Evolutionary conservation across 2,113 vertebrate genomes (phyloP).

Genomic region (Theristicus caerulescens): DNA sequence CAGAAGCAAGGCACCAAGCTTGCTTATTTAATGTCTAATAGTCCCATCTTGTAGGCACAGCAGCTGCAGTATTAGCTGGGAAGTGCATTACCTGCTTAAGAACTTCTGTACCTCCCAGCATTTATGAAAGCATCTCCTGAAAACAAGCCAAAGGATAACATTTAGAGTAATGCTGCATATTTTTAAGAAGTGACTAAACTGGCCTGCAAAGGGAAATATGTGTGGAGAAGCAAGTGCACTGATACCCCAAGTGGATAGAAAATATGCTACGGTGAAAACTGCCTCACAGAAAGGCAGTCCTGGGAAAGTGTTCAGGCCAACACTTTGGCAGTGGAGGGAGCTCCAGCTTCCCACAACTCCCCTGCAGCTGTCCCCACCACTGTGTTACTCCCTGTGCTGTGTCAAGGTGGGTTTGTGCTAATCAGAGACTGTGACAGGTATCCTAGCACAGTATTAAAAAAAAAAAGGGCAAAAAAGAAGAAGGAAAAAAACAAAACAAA

Average conservation of each 20-base stretch:
- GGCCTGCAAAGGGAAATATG: background rate
- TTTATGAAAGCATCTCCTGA: background rate
- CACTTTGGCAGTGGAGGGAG: background rate
- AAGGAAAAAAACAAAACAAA: background rate
- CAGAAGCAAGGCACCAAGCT: background rate
- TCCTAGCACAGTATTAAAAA: background rate
- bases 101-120: background rate
- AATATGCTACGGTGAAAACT: rapidly evolving
- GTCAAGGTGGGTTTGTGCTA: background rate
- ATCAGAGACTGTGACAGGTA: background rate
- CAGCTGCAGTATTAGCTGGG: background rate
- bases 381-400: background rate
- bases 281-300: background rate
- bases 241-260: background rate
- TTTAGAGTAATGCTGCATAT: background rate
- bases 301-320: too few species aligned
- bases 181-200: background rate
- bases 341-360: background rate
- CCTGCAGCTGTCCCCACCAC: background rate
- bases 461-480: too few species aligned
- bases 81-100: background rate
- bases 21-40: background rate
- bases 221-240: background rate
- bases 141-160: background rate
- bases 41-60: background rate